Conservation (phyloP, 2,888 invertebrate genomes). For the Melinaea menophilus region DNA sequence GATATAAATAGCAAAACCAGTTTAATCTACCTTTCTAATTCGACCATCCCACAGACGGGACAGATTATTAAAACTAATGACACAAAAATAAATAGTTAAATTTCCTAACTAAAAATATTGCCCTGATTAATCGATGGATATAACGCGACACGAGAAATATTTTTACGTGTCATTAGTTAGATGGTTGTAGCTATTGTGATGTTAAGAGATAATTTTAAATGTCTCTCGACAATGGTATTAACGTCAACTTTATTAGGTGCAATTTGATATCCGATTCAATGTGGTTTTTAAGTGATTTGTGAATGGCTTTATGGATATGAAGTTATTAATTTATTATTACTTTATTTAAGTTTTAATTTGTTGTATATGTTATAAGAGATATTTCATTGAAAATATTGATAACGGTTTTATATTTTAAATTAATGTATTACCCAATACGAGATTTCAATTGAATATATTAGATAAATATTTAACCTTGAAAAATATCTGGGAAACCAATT, state of each 20-base stretch:
- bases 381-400: not conserved
- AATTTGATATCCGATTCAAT: conserved; percentile 12
- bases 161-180: conserved; percentile 72
- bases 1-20: not conserved
- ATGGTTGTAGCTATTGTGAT: conserved; percentile 26
- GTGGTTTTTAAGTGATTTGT: conserved; percentile 6
- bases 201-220: conserved; percentile 18
- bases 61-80: conserved; percentile 1
- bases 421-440: no score
- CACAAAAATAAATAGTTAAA: conserved; percentile 31
- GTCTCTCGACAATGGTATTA: conserved; percentile 18
- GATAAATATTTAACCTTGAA: no score
- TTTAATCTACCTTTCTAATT: not conserved
- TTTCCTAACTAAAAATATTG: conserved; percentile 46
- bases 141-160: conserved; percentile 71
- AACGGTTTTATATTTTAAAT: not conserved
- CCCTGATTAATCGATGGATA: conserved; percentile 70
- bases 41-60: not conserved
- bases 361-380: not conserved
- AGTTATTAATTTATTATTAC: not conserved
- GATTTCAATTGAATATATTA: no score
- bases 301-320: not conserved
- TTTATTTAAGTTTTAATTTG: not conserved
- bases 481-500: no score
- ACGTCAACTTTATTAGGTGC: conserved; percentile 16